phyloP scores from a whole-genome alignment of 1,140 invertebrate species.

The Zaprionus camerounensis region DNA sequence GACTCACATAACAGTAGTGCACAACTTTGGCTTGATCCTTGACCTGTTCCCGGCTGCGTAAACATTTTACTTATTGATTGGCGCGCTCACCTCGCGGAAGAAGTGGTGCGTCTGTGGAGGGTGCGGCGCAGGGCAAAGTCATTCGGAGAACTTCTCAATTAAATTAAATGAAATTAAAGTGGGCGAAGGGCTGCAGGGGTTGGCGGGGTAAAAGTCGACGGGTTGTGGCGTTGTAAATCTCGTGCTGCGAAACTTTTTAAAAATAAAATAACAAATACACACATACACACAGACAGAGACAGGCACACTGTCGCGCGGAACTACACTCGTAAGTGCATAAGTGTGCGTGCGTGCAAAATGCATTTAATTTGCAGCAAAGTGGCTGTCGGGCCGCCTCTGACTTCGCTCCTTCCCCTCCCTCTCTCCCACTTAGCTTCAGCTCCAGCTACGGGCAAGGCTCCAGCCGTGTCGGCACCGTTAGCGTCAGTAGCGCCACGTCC shows the following conservation, averaged over 20 bases:
- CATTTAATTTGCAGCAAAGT: constrained; percentile 76
- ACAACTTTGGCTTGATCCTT: constrained; percentile 24
- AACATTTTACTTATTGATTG: constrained; percentile 60
- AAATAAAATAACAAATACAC: constrained; percentile 77
- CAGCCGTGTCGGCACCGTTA: constrained; percentile 61
- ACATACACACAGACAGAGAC: constrained; percentile 33
- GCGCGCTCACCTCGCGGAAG: constrained; percentile 22
- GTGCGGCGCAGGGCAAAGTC: constrained; percentile 26
- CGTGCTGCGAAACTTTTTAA: constrained; percentile 71
- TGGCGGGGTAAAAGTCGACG: constrained; percentile 9
- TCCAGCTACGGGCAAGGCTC: constrained; percentile 45
- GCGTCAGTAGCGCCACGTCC: constrained; percentile 15
- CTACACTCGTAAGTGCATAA: constrained; percentile 21
- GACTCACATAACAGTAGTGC: background rate
- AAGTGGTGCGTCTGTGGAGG: background rate
- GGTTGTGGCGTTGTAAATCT: constrained; percentile 62
- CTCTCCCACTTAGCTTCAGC: background rate
- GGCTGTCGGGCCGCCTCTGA: constrained; percentile 52
- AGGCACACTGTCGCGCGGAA: background rate
- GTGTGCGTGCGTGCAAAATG: constrained; percentile 66
- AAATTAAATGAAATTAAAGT: constrained; percentile 57
- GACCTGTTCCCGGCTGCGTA: constrained; percentile 16
- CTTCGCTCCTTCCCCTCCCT: background rate
- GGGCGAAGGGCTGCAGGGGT: background rate
- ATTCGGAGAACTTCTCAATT: constrained; percentile 72